Evolutionary conservation across 2,113 vertebrate genomes (phyloP), one percentile per base, ranked within the genome.

Genomic region (Zosterops lateralis): DNA sequence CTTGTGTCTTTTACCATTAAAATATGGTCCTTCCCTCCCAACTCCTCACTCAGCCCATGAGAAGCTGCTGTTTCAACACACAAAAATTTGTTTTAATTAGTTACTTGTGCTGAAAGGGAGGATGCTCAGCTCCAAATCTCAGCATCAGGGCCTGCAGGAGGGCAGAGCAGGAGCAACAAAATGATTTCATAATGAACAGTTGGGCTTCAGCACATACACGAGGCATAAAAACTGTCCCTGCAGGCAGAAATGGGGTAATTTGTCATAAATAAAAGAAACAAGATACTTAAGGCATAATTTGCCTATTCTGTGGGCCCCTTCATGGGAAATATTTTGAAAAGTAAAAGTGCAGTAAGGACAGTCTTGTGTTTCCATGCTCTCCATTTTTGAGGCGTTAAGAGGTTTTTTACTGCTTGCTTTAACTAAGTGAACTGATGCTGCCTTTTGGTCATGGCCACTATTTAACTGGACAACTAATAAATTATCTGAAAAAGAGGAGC

Each of bases 401-500:
- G 36, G 9, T 10, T 71, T 86, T 87, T 85, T 60, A 29, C 32
- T 57, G 26, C 44, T 91, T 71, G 9, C 8, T 64, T 47, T 62
- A 51, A 48, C 21, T 50, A 51, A 36, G 40, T 74, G 45, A 90
- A 47, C 16, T 53, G 53, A 53, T 72, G 44, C 9, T 78, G 2
- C 86, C 40, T 88, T 91, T 88, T 6, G 12, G 50, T 76, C 64
- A 31, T 80, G 90, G 89, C 36, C 57, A 68, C 26, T 53, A 1
- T 61, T 87, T 93, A 21, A 64, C 83, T 81, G 90, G 95, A 64
- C 95, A 93, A 74, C 51, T 84, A 36, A 95, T 88, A 92, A 84
- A 74, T 94, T 93, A 88, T 58, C 36, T 84, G 92, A 60, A 93
- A 80, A 84, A 84, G 34, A 90, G 44, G 31, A 93, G 83, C 51